Conservation (phyloP, 1,140 invertebrate species). For the Ips typographus region DNA sequence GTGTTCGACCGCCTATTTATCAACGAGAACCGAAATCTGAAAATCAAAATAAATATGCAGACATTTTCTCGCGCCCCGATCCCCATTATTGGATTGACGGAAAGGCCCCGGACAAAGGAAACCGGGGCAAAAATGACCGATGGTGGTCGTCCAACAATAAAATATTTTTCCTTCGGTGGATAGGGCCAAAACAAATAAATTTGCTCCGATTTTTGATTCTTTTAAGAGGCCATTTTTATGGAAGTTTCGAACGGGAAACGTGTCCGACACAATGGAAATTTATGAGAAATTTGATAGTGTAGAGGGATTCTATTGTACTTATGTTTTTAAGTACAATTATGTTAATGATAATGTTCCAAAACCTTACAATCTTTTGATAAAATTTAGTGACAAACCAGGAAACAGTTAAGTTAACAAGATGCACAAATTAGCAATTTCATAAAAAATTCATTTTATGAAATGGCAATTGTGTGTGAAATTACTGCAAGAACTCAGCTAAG, state of each 20-base stretch:
- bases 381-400: too few relatives aligned
- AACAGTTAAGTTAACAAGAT: too few relatives aligned
- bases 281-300: too few relatives aligned
- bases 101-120: constrained; percentile 36
- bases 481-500: too few relatives aligned
- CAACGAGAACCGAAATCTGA: constrained; percentile 19
- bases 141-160: constrained; percentile 37
- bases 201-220: constrained; percentile 16
- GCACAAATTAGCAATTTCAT: too few relatives aligned
- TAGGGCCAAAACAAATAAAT: constrained; percentile 36
- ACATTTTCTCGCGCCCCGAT: constrained; percentile 41
- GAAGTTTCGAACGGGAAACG: background rate
- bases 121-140: constrained; percentile 36
- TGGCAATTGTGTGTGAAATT: too few relatives aligned
- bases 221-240: constrained; percentile 8
- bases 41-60: constrained; percentile 49
- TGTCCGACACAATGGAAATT: background rate
- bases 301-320: too few relatives aligned
- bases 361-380: too few relatives aligned
- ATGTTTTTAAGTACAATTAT: too few relatives aligned
- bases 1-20: constrained; percentile 4
- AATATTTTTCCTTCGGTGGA: constrained; percentile 38
- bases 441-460: too few relatives aligned
- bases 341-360: too few relatives aligned
- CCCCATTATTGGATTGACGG: constrained; percentile 45